phyloP scores from a whole-genome alignment of 92 coral and sea anemone species.

The Pocillopora meandrina region DNA sequence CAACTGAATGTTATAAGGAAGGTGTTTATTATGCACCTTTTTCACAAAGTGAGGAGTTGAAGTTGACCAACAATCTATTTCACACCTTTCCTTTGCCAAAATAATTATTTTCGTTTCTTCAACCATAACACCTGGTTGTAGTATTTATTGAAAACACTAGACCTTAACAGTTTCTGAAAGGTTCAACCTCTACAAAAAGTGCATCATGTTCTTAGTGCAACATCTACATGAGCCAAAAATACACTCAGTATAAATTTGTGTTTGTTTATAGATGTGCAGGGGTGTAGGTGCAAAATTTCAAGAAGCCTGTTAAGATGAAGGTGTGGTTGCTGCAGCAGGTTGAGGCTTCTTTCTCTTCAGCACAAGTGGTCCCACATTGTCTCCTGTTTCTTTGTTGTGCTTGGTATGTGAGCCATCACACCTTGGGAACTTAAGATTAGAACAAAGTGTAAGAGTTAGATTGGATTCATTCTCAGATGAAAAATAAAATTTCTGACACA shows the following conservation, averaged over 20 bases:
- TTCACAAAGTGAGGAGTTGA: too few species aligned
- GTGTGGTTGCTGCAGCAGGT: neutral
- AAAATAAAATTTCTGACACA: too few species aligned
- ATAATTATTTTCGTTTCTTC: too few species aligned
- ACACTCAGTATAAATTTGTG: neutral
- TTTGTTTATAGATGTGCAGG: neutral
- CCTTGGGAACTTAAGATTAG: slow-evolving; percentile 72
- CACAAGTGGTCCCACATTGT: slow-evolving; percentile 94
- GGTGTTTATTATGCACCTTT: too few species aligned
- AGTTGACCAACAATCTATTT: too few species aligned
- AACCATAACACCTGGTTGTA: too few species aligned
- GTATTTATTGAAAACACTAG: too few species aligned
- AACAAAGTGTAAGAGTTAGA: neutral
- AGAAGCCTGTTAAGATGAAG: neutral
- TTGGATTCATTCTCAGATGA: too few species aligned
- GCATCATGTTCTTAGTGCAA: neutral
- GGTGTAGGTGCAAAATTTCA: neutral
- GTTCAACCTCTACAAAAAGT: neutral
- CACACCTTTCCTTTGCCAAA: too few species aligned
- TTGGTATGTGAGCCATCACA: slow-evolving; percentile 90
- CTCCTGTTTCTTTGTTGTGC: slow-evolving; percentile 95
- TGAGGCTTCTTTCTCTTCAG: slow-evolving; percentile 47
- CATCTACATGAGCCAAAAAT: neutral
- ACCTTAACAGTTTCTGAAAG: too few species aligned
- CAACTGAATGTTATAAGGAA: too few species aligned